Conservation (phyloP, 2,888 invertebrate species). For the Drosophila aldrichi region DNA sequence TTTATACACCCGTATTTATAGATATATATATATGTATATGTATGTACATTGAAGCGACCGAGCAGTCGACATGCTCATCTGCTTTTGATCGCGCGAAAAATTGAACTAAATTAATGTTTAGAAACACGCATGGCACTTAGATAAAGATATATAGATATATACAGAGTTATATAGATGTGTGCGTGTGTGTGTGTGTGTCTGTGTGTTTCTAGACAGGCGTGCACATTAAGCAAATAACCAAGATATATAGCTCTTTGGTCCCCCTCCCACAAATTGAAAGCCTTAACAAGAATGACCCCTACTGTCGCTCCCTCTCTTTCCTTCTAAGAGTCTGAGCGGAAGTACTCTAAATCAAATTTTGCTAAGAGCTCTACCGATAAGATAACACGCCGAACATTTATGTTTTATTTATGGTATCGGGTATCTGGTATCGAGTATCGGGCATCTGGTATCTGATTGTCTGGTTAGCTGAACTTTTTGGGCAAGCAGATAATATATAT, state of each 20-base stretch:
- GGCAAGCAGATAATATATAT: background rate
- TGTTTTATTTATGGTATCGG: slow-evolving; percentile 3
- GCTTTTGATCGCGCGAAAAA: slow-evolving; percentile 79
- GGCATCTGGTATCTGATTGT: background rate
- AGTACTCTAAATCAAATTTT: slow-evolving; percentile 68
- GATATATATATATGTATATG: slow-evolving; percentile 15
- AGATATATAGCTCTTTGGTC: slow-evolving; percentile 18
- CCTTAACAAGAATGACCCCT: background rate
- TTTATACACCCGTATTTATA: slow-evolving; percentile 53
- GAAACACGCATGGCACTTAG: slow-evolving; percentile 70
- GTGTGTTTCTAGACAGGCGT: slow-evolving; percentile 7
- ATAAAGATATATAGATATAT: slow-evolving; percentile 14
- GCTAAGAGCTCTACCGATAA: slow-evolving; percentile 60
- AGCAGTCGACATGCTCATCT: slow-evolving; percentile 75
- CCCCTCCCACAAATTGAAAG: background rate
- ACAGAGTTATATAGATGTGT: slow-evolving; percentile 2
- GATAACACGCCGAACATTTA: slow-evolving; percentile 44
- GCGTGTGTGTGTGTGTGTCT: slow-evolving; percentile 13
- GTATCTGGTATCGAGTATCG: background rate
- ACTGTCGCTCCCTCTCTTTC: background rate
- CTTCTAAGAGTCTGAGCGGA: slow-evolving; percentile 38
- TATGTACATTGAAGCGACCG: slow-evolving; percentile 47
- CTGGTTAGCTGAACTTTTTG: background rate
- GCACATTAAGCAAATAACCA: slow-evolving; percentile 38
- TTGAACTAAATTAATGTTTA: slow-evolving; percentile 79